Base-by-base conservation (phyloP, 1,140 invertebrate genomes). In the Heliconius congener region DNA sequence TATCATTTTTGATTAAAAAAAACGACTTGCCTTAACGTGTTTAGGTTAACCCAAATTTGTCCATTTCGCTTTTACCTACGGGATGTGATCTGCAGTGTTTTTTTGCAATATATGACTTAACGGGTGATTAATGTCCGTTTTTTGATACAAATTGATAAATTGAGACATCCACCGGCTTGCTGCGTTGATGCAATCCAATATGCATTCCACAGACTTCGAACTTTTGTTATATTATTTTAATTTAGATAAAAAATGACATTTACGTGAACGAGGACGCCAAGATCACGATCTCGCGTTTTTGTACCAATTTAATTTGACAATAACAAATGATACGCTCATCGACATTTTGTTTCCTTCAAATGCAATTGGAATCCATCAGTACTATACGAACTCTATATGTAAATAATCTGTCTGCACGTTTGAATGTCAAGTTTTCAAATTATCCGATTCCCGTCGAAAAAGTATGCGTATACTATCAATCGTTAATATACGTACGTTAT, bases 171-270 rank as follows among this genome's bases (percentile, higher is more conserved):
- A 83, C 80, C 71, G 82, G 73, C 60, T 76, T 80, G 72, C 70
- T 75, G 42, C 71, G 82, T 81, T 79, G 78, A 76, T 76, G 77
- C 70, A 80, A 74, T 55, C 74, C 78, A 73, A 79, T 71, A 74
- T 83, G 80, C 73, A 82, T 77, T 78, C 78, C 77, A 34, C 80
- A 66, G 74, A 66, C 55, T 72, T 34, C 74, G 37, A 60, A 66
- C 83, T 79, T 82, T 85, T 84, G 71, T 84, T 83, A 37, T 79
- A 80, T 82, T 85, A 79, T 83, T 82, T 77, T 78, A 78, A 77
- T 75, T 79, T 84, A 86, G 83, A 87, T 85, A 90, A 90, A 91
- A 90, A 91, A 89, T 87, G 88, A 89, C 89, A 88, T 91, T 91
- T 85, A 82, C 78, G 77, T 80, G 81, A 85, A 84, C 86, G 85